phyloP scores from a whole-genome alignment of 37 sponge, comb jelly and placozoan genomes.

The Chondrosia reniformis region DNA sequence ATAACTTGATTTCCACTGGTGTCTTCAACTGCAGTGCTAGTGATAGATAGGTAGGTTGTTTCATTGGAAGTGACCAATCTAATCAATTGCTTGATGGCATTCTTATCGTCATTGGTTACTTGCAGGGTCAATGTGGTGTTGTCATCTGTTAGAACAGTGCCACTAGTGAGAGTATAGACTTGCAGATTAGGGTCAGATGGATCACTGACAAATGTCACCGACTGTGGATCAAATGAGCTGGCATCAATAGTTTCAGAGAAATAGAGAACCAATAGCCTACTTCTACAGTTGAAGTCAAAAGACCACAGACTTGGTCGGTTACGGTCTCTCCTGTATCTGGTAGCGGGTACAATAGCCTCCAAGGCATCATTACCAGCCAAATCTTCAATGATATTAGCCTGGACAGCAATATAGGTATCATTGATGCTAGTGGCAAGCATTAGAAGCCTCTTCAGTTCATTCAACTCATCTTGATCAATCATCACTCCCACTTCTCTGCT shows the following conservation, averaged over 20 bases:
- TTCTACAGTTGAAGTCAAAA: conserved; percentile 67
- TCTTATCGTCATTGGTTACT: conserved; percentile 66
- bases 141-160: conserved; percentile 40
- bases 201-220: conserved; percentile 56
- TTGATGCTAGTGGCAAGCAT: conserved; percentile 34
- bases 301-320: conserved; percentile 46
- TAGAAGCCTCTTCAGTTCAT: conserved; percentile 61
- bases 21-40: conserved; percentile 43
- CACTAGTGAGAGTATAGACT: conserved; percentile 65
- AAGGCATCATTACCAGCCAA: conserved; percentile 82
- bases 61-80: conserved; percentile 50
- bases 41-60: conserved; percentile 55
- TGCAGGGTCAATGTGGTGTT: conserved; percentile 41
- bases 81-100: conserved; percentile 64
- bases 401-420: conserved; percentile 52
- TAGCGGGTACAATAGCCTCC: conserved; percentile 29
- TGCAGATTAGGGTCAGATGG: conserved; percentile 7
- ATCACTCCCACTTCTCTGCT: conserved; percentile 33
- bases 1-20: conserved; percentile 66
- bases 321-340: conserved; percentile 54
- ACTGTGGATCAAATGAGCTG: conserved; percentile 48
- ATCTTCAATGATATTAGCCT: conserved; percentile 64
- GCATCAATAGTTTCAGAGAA: conserved; percentile 82
- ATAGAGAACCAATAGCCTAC: conserved; percentile 51
- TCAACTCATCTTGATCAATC: conserved; percentile 52